Evolutionary conservation across 2,888 invertebrate genomes (phyloP), one percentile per base, ranked within the genome.

Genomic region (Scaptomyza tumidula): DNA sequence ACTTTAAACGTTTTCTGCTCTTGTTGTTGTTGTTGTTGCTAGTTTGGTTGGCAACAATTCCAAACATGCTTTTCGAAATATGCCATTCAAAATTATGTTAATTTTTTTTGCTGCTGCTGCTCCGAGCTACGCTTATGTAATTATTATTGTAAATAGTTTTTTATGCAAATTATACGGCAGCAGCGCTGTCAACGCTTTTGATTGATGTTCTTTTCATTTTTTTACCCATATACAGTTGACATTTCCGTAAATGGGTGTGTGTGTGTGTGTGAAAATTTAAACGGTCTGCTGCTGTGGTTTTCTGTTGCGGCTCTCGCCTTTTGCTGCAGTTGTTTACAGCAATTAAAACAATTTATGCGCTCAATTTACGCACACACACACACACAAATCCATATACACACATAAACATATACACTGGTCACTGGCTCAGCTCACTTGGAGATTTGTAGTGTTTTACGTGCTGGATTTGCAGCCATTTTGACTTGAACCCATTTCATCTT

Each of bases 301-400:
- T 35, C 9, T 24, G 49, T 52, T 44, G 55, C 59, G 54, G 57
- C 45, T 68, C 68, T 56, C 46, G 81, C 33, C 39, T 45, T 66
- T 62, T 52, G 50, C 61, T 76, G 75, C 69, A 72, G 61, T 77
- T 78, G 76, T 71, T 77, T 78, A 65, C 75, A 54, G 75, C 83
- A 86, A 83, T 83, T 83, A 83, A 86, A 86, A 81, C 85, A 81
- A 86, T 83, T 83, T 83, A 86, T 79, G 79, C 81, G 83, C 83
- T 86, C 83, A 86, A 83, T 83, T 83, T 86, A 63, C 77, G 62
- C 50, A 58, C 33, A 37, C 41, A 46, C n/a, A 53, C 41, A 43
- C 11, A 53, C 13, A 33, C 13, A 56, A 7, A 24, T 31, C 24
- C 33, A 48, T 9, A 39, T 6, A 37, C 35, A 37, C 13, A 3